Base-by-base conservation (phyloP, 2,888 invertebrate species). In the Arenicola marina region DNA sequence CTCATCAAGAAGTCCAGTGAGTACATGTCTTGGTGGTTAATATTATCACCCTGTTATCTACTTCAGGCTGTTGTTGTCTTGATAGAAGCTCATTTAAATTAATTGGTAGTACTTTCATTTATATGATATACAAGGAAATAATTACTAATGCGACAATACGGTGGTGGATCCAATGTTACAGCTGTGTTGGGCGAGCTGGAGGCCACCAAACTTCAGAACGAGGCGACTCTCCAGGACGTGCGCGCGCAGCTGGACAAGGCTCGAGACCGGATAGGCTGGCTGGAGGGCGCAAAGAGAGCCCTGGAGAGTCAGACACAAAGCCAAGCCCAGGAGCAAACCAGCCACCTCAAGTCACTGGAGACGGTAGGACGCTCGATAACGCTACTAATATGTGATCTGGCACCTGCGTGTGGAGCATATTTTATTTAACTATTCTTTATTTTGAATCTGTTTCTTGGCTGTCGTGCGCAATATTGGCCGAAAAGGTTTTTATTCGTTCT, bases 151-250 rank as follows among this genome's bases (percentile, higher is more conserved):
- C 11, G 11, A 15, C n/a, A 38, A 38, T 38, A n/a, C n/a, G n/a
- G n/a, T n/a, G n/a, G n/a, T n/a, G n/a, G n/a, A n/a, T n/a, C n/a
- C n/a, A n/a, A n/a, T 51, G 32, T 56, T 58, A 2, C 69, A 81
- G 81, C 69, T 43, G 59, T 71, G n/a, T 71, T 82, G 54, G 80
- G 78, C 31, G 75, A 81, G 56, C 66, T 82, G n/a, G 78, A 81
- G 62, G 79, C 78, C 2, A 74, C 75, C 29, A 75, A 73, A 51
- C 57, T 77, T 31, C 81, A 81, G 69, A 74, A 80, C 63, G 74
- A 75, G 29, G 71, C 75, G 0, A 71, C 65, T 24, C 78, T 82
- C 51, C 61, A 69, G 32, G 76, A 78, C 4, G 60, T 79, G 45
- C 66, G 73, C 43, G 61, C 66, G 11, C 73, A 77, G 32, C 55